Percentiles rank a stretch among this genome's conserved stretches.
Evolutionary conservation across 2,888 invertebrate species (phyloP).

Genomic region (Drosophila lacicola): DNA sequence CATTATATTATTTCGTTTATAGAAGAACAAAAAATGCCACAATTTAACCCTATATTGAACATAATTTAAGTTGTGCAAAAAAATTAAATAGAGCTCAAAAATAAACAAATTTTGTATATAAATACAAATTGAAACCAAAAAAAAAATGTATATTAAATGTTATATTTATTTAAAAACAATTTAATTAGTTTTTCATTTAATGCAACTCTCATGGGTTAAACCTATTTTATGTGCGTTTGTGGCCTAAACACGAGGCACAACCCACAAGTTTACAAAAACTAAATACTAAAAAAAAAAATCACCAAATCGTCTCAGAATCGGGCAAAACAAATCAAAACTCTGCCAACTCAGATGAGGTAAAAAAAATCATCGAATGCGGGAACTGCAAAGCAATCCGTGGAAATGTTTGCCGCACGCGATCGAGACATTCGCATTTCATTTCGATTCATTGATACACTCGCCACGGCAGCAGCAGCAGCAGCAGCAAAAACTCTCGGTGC

Average conservation of each 20-base stretch:
- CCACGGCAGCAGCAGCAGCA: neutral
- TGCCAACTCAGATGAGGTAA: constrained; percentile 8
- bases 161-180: no score
- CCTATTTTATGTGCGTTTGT: constrained; percentile 55
- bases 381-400: constrained; percentile 61
- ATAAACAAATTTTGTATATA: no score
- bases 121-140: neutral
- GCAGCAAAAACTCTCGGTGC: constrained; percentile 45
- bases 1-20: constrained; percentile 39
- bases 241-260: constrained; percentile 61
- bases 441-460: constrained; percentile 75
- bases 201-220: constrained; percentile 52
- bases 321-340: constrained; percentile 69
- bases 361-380: constrained; percentile 7
- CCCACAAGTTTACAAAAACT: constrained; percentile 46
- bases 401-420: constrained; percentile 76
- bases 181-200: no score
- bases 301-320: constrained; percentile 38
- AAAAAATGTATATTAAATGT: neutral
- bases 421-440: constrained; percentile 74
- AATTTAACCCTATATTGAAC: constrained; percentile 44
- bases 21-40: constrained; percentile 4
- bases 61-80: no score
- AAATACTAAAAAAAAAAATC: constrained; percentile 30
- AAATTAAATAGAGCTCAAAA: no score